phyloP scores from a whole-genome alignment of 2,113 vertebrate genomes.

The Cacatua alba region DNA sequence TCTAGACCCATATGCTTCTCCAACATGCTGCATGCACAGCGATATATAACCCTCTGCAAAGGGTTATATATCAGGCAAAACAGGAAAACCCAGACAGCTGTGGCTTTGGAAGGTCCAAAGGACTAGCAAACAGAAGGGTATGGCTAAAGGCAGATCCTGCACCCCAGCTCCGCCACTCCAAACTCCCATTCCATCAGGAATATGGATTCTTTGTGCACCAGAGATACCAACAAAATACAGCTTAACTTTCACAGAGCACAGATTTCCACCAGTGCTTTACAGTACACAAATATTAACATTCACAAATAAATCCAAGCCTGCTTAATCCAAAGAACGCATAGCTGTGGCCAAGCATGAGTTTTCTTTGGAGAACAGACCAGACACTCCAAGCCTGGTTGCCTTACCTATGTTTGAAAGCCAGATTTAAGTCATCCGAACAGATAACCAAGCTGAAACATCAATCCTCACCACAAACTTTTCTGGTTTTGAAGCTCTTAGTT shows the following conservation, averaged over 20 bases:
- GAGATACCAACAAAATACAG: neutral
- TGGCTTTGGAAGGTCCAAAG: neutral
- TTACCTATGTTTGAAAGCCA: neutral
- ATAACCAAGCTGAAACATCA: neutral
- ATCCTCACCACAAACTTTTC: neutral
- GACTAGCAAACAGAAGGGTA: neutral
- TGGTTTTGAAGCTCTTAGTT: neutral
- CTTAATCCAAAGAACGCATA: conserved; percentile 3
- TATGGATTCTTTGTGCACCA: neutral
- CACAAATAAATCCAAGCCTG: neutral
- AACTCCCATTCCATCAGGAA: neutral
- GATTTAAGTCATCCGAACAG: neutral
- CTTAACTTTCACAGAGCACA: neutral
- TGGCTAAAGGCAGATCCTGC: neutral
- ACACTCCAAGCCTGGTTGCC: neutral
- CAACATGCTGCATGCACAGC: neutral
- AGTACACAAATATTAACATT: conserved; percentile 17
- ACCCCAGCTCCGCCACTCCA: neutral
- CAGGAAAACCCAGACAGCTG: neutral
- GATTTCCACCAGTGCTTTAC: neutral
- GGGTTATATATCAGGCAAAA: neutral
- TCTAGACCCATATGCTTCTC: neutral
- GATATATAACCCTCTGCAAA: neutral
- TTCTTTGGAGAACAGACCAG: conserved; percentile 31
- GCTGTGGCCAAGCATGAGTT: neutral